A percentile compares a stretch with the other conserved stretches of the same genome.
phyloP scores from a whole-genome alignment of 2,888 invertebrate genomes.

The Prionchulus punctatus region DNA sequence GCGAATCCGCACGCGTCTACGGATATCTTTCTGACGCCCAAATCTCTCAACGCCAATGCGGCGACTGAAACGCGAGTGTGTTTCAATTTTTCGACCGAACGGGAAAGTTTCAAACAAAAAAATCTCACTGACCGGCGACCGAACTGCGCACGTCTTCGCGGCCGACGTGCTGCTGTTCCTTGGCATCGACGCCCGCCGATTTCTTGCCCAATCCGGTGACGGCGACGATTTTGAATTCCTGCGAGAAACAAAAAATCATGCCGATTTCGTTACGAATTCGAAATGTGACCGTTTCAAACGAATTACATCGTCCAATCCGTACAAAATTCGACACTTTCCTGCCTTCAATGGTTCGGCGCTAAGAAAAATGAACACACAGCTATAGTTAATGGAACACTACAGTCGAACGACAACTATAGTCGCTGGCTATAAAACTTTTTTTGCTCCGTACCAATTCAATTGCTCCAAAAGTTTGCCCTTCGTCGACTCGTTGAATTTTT shows the following conservation, averaged over 20 bases:
- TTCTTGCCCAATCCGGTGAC: constrained; percentile 9
- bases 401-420: no score
- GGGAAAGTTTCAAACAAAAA: no score
- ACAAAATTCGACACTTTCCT: background rate
- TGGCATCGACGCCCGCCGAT: background rate
- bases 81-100: no score
- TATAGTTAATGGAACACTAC: no score
- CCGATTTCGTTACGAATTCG: no score
- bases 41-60: constrained; percentile 24
- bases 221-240: constrained; percentile 5
- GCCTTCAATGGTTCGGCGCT: background rate
- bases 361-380: no score
- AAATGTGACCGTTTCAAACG: background rate
- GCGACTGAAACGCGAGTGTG: constrained; percentile 31
- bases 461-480: background rate
- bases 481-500: background rate
- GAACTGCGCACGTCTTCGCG: background rate
- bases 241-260: background rate
- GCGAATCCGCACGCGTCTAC: constrained; percentile 60
- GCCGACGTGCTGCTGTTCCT: background rate
- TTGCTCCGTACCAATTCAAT: constrained; percentile 2
- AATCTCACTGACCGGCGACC: background rate
- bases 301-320: background rate
- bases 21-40: constrained; percentile 43
- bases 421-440: no score